Evolutionary conservation across 1,140 invertebrate genomes (phyloP), one percentile per base, ranked within the genome.

Genomic region (Teleopsis dalmanni): DNA sequence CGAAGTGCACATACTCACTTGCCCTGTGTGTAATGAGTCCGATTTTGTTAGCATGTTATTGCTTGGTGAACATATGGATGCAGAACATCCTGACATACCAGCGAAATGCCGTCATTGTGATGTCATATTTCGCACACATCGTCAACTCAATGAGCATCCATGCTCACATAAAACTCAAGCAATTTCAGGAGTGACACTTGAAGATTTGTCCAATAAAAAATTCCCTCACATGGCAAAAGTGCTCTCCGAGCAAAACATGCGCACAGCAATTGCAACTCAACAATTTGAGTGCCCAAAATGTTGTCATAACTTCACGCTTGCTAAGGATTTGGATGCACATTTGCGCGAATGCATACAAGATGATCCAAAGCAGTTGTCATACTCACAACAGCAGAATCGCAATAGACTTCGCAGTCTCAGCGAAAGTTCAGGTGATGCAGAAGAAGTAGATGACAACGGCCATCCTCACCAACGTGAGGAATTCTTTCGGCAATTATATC

Each of bases 401-500:
- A 40, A 8, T 7, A 40, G 21, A 19, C 37, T 25, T 18, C 70
- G 75, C 23, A 62, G 69, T 53, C 41, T 65, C 8, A 70, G 70
- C 33, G 54, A 55, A 27, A 52, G 46, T 21, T 55, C 47, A 2
- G 44, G 54, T 26, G 36, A 42, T 4, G 7, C 41, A 8, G 42
- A 52, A 18, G 48, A 52, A 3, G 52, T 55, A 1, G 36, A 47
- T 19, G 49, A 55, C 8, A 37, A 16, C 1, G 51, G 52, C 9
- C 22, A 44, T 8, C 29, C 16, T 0, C 76, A 80, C 2, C 72
- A 75, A 13, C 77, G 87, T 35, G 81, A 85, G 26, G 81, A 88
- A 38, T 92, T 93, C 61, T 84, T 93, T 52, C 83, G 84, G 1
- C 79, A 85, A 23, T 73, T 92, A 11, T 82, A 89, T 57, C 72